phyloP scores from a whole-genome alignment of 2,888 invertebrate species.

The Nomada fucata region DNA sequence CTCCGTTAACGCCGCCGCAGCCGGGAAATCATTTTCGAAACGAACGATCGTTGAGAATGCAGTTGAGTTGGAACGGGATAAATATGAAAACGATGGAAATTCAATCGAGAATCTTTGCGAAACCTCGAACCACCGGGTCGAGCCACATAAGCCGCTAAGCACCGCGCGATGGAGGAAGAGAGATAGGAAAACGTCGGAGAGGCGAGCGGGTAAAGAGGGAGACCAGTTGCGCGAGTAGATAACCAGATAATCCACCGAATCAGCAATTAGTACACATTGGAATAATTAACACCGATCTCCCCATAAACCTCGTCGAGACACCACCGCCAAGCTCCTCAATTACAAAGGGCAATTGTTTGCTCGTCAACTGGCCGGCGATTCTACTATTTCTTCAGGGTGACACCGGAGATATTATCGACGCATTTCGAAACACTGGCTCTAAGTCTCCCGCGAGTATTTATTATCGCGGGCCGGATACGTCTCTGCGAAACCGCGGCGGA shows the following conservation, averaged over 20 bases:
- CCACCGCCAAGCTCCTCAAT: slow-evolving; percentile 57
- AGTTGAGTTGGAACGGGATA: background rate
- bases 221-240: slow-evolving; percentile 57
- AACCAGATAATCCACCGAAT: slow-evolving; percentile 71
- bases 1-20: too few species aligned
- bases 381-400: background rate
- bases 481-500: too few species aligned
- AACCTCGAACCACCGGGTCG: slow-evolving; percentile 11
- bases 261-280: slow-evolving; percentile 72
- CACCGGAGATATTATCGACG: background rate
- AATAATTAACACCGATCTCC: slow-evolving; percentile 71
- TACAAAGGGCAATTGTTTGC: slow-evolving; percentile 56
- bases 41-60: background rate
- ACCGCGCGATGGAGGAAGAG: background rate
- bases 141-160: slow-evolving; percentile 46
- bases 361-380: slow-evolving; percentile 1
- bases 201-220: slow-evolving; percentile 7
- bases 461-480: too few species aligned
- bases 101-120: slow-evolving; percentile 32
- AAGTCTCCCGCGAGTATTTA: too few species aligned
- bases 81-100: slow-evolving; percentile 3
- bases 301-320: slow-evolving; percentile 61
- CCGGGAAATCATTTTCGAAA: background rate
- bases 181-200: slow-evolving; percentile 7
- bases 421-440: too few species aligned